phyloP scores from a whole-genome alignment of 2,113 vertebrate genomes.

The Oreochromis tanganicae region DNA sequence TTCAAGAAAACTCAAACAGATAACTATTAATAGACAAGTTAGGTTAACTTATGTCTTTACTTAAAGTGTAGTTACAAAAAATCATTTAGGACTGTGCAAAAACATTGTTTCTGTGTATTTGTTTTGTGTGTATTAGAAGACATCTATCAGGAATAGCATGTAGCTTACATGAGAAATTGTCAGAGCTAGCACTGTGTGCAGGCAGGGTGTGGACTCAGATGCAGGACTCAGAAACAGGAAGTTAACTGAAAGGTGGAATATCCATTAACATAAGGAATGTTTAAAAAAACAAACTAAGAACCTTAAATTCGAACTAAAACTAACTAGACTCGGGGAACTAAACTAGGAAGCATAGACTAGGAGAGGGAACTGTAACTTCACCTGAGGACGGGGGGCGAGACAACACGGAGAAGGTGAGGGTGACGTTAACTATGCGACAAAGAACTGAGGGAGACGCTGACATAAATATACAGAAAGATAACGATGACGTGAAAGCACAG shows the following conservation, averaged over 20 bases:
- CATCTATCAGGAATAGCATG: background rate
- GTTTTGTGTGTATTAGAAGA: background rate
- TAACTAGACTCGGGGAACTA: background rate
- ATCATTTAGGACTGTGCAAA: background rate
- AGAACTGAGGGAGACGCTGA: background rate
- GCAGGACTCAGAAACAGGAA: background rate
- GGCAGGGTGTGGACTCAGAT: background rate
- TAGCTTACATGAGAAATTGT: background rate
- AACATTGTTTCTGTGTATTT: background rate
- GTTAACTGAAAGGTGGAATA: background rate
- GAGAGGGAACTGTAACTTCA: background rate
- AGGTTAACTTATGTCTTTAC: background rate
- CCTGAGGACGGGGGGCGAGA: background rate
- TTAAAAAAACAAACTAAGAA: background rate
- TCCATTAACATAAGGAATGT: background rate
- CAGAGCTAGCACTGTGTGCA: background rate
- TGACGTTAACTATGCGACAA: background rate
- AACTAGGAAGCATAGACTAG: background rate
- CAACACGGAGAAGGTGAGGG: background rate
- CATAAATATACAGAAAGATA: background rate
- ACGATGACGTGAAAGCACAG: background rate
- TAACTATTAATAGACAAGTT: background rate
- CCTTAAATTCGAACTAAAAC: background rate
- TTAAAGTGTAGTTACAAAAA: background rate
- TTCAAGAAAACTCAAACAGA: background rate